phyloP scores from a whole-genome alignment of 2,113 vertebrate genomes.

The Microcebus ravelobensis region DNA sequence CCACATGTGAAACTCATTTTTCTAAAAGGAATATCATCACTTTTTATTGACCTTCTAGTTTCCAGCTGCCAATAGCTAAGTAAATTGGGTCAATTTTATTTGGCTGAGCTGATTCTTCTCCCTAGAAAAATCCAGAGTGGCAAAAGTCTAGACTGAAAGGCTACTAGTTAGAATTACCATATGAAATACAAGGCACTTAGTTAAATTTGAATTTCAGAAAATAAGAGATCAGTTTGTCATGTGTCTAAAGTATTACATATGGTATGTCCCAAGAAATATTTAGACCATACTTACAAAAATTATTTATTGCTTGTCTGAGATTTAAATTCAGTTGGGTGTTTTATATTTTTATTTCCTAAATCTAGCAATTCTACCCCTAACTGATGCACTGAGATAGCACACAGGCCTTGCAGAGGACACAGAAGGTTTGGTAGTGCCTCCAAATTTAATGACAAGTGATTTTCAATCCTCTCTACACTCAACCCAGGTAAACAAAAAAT shows the following conservation, averaged over 20 bases:
- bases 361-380: background rate
- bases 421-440: background rate
- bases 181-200: background rate
- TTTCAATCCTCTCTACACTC: slow-evolving; percentile 26
- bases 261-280: background rate
- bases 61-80: slow-evolving; percentile 46
- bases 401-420: background rate
- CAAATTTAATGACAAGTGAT: background rate
- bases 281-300: background rate
- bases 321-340: background rate
- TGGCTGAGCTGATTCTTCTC: background rate
- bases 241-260: background rate
- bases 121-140: background rate
- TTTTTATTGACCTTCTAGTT: slow-evolving; percentile 21
- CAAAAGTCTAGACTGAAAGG: slow-evolving; percentile 30
- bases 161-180: background rate
- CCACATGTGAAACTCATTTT: background rate
- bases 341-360: background rate
- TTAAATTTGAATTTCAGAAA: slow-evolving; percentile 5
- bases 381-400: background rate
- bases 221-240: background rate
- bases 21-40: background rate
- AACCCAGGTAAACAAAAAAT: background rate
- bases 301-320: background rate
- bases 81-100: slow-evolving; percentile 52